Evolutionary conservation across 2,113 vertebrate genomes (phyloP).

Genomic region (Bufo bufo): DNA sequence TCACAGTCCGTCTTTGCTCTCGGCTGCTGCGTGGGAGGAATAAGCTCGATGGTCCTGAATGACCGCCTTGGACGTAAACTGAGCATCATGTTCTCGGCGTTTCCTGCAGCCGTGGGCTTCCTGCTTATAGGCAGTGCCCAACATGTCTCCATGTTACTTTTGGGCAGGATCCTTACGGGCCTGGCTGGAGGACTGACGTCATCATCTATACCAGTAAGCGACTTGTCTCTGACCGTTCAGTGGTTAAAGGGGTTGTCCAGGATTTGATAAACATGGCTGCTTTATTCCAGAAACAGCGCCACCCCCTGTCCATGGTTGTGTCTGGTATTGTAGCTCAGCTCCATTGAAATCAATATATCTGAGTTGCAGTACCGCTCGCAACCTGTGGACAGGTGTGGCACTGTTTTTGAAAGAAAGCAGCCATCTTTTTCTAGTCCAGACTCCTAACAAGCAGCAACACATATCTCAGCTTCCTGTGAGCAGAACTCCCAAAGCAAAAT

Average conservation of each 20-base stretch:
- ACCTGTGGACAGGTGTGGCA: no score
- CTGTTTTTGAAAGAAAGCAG: no score
- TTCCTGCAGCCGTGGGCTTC: conserved; percentile 82
- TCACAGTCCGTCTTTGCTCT: conserved; percentile 83
- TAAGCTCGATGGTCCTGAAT: conserved; percentile 88
- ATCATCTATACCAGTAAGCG: conserved; percentile 88
- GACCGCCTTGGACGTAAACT: conserved; percentile 88
- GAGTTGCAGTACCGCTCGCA: no score
- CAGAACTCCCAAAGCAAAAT: no score
- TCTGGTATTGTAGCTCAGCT: no score
- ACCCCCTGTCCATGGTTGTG: no score
- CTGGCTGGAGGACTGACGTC: conserved; percentile 85
- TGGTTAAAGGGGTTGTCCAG: neutral
- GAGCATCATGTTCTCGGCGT: conserved; percentile 88
- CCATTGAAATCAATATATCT: no score
- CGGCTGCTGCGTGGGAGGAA: conserved; percentile 81
- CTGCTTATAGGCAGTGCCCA: conserved; percentile 81
- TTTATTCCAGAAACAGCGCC: no score
- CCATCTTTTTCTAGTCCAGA: no score
- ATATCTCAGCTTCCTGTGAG: no score
- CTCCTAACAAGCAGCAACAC: no score
- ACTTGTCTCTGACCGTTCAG: neutral
- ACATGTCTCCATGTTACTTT: conserved; percentile 81
- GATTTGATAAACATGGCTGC: no score
- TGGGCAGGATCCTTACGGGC: conserved; percentile 87